Evolutionary conservation across 2,888 invertebrate genomes (phyloP), one percentile per base, ranked within the genome.

Genomic region (Argyra leucocephala): DNA sequence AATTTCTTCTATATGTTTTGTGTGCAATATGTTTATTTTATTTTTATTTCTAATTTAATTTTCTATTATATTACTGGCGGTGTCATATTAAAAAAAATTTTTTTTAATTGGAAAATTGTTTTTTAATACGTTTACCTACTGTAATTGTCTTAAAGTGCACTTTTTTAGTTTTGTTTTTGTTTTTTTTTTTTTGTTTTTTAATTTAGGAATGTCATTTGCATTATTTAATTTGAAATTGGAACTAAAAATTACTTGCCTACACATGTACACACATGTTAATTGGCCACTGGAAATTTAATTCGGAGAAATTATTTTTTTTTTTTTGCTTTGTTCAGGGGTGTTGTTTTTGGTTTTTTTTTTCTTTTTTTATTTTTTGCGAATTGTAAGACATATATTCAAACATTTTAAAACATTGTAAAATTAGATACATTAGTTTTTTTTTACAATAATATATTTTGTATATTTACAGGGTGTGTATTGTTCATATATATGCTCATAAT

Each of bases 171-270:
- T 37, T 12, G 37, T 37, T 37, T 37, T 37, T 37, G 61, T 36
- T 61, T 18, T 61, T 60, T 62, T 59, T 26, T 22, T n/a, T 63
- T 59, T 59, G 26, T 59, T 36, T 3, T 1, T 7, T 15, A 58
- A 58, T 37, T 10, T 37, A 26, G 26, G 26, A 26, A 26, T 26
- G 26, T 7, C 26, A 26, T 26, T 2, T 37, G 37, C 3, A 15
- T 37, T 37, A 9, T 37, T 37, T 58, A 22, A 22, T 22, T 59
- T 18, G 59, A 23, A 59, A 59, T 59, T 23, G 15, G 59, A 59
- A 10, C 23, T 59, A 21, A 59, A 59, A 59, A 59, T 59, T 59
- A 59, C 59, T 59, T 59, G 59, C 23, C 59, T 59, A 59, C 59
- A 59, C 23, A 59, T 59, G 59, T 59, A 23, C 23, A 59, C 59